Evolutionary conservation across 2,888 invertebrate species (phyloP), one percentile per base, ranked within the genome.

Genomic region (Seira ritae): DNA sequence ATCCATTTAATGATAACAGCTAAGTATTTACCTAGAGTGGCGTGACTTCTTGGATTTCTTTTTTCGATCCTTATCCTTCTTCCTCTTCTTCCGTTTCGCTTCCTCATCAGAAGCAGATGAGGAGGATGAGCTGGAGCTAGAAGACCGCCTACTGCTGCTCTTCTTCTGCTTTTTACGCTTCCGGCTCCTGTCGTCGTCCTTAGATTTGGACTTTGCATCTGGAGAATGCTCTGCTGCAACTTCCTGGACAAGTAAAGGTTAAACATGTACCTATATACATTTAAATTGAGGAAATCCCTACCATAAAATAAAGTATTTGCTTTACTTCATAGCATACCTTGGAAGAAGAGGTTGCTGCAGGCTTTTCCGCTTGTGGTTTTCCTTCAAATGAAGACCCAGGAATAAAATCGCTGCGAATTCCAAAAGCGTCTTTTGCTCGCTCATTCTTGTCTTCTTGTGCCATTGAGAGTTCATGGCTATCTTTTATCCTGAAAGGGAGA

Each of bases 401-500:
- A 78, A 97, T 96, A 92, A 98, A 98, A 90, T 94, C 95, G 89
- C 97, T 96, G 31, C 96, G 95, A 89, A 99, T 97, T 80, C 98
- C 98, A 91, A 98, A 98, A 3, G 98, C 98, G 91, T 97, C 96
- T 76, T 97, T 94, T 84, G 98, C 92, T 79, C 95, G 94, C 1
- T 96, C 96, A 93, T 98, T 98, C 92, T 98, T 98, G 91, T 97
- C 96, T 90, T 96, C 96, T 91, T 98, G 98, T 23, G 98, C 98
- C 91, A 97, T 97, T 0, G 98, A 98, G 87, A 97, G 94, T 91
- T 98, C 97, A 92, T 99, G 98, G 68, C 97, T 98, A 91, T 98
- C 98, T 85, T 96, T 96, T 85, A 97, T 97, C 92, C 97, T 97
- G 92, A 12, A 55, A 55, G 12, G 12, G 12, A 55, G 3, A 3